Conservation (phyloP, 1,140 invertebrate genomes). For the Dinothrombium tinctorium region DNA sequence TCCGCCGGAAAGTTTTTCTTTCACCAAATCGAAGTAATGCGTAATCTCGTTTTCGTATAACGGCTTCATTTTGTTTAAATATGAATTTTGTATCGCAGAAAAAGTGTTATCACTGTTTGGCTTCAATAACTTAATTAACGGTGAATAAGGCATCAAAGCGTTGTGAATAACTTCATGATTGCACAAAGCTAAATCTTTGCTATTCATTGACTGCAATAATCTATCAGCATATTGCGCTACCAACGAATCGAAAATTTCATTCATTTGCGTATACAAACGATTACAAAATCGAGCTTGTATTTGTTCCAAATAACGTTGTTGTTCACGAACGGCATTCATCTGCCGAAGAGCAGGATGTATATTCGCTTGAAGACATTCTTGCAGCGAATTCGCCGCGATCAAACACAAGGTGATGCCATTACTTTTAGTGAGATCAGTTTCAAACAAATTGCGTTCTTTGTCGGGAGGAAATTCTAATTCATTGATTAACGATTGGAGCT, state of each 20-base stretch:
- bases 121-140: conserved; percentile 72
- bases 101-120: conserved; percentile 59
- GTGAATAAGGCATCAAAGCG: conserved; percentile 55
- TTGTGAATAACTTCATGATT: conserved; percentile 51
- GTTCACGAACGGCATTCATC: conserved; percentile 60
- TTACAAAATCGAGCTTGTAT: conserved; percentile 58
- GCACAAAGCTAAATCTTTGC: conserved; percentile 40
- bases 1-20: conserved; percentile 19
- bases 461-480: conserved; percentile 46
- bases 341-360: conserved; percentile 30
- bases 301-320: conserved; percentile 57
- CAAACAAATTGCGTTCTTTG: conserved; percentile 39
- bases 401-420: conserved; percentile 49
- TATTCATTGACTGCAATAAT: conserved; percentile 21
- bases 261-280: conserved; percentile 56
- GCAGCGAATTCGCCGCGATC: conserved; percentile 47
- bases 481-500: conserved; percentile 50
- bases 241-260: conserved; percentile 78
- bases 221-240: conserved; percentile 41
- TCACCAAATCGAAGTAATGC: conserved; percentile 50
- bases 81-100: conserved; percentile 47
- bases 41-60: conserved; percentile 59
- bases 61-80: conserved; percentile 48
- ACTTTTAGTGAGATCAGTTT: conserved; percentile 45
- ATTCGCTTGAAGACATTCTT: conserved; percentile 46